phyloP scores from a whole-genome alignment of 2,113 vertebrate genomes.

The Spilogale gracilis region DNA sequence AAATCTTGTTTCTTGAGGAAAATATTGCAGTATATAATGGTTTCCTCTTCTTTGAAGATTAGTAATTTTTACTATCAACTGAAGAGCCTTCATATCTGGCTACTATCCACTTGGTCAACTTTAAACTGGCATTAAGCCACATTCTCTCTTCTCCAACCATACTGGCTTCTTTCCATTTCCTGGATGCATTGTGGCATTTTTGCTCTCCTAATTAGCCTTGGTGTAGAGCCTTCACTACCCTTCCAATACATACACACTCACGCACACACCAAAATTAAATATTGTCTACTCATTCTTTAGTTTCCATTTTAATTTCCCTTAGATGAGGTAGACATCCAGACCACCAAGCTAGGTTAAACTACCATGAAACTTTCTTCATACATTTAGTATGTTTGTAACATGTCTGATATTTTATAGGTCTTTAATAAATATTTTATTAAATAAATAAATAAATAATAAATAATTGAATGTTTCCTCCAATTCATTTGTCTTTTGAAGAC shows the following conservation, averaged over 20 bases:
- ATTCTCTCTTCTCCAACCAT: too few species aligned
- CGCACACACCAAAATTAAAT: neutral
- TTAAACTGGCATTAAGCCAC: neutral
- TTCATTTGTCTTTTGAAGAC: neutral
- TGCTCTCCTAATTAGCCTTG: neutral
- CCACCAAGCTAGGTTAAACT: rapidly evolving
- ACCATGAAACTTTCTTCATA: neutral
- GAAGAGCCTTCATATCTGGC: neutral
- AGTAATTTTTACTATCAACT: neutral
- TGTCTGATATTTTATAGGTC: neutral
- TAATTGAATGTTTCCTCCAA: neutral
- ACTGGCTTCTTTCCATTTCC: neutral
- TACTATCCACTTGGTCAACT: neutral
- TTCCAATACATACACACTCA: neutral
- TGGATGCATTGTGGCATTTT: neutral
- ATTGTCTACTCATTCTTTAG: neutral
- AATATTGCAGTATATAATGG: neutral
- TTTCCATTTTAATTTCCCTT: neutral
- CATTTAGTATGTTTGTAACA: neutral
- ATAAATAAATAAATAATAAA: neutral
- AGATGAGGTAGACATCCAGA: rapidly evolving
- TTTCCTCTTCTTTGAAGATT: neutral
- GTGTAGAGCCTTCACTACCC: neutral
- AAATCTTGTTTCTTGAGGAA: neutral
- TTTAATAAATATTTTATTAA: neutral